A percentile compares a stretch with the other conserved stretches of the same genome.
phyloP scores from a whole-genome alignment of 2,113 vertebrate genomes.

The Caloenas nicobarica region DNA sequence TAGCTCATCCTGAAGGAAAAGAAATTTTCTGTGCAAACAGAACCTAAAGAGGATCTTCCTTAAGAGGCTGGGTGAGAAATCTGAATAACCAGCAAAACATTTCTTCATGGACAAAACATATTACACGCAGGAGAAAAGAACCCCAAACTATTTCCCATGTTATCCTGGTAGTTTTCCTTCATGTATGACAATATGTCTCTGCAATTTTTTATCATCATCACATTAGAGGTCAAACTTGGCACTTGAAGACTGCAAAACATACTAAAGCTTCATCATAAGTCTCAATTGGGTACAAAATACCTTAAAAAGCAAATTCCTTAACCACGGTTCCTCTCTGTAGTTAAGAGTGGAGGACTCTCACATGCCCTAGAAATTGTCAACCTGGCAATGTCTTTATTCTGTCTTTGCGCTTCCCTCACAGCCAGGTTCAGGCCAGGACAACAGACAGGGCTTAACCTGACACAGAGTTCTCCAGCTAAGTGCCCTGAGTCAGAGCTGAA shows the following conservation, averaged over 20 bases:
- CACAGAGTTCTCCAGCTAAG: background rate
- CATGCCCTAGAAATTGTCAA: conserved; percentile 35
- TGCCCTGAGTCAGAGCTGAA: background rate
- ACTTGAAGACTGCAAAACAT: background rate
- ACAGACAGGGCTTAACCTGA: conserved; percentile 22
- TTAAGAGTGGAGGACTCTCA: background rate
- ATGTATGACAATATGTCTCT: background rate
- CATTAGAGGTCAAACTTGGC: background rate
- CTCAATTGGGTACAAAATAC: background rate
- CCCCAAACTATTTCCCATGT: background rate
- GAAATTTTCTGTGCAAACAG: background rate
- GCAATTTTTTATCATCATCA: background rate
- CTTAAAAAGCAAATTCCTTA: background rate
- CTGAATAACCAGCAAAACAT: background rate
- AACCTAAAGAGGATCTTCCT: background rate
- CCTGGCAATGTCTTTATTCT: conserved; percentile 5
- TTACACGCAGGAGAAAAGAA: background rate
- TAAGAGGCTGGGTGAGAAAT: background rate
- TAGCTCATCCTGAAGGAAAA: background rate
- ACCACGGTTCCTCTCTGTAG: background rate
- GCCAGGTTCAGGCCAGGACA: conserved; percentile 29
- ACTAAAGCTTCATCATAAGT: background rate
- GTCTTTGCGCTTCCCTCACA: background rate
- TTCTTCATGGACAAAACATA: background rate
- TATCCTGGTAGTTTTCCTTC: background rate